Evolutionary conservation across 2,113 vertebrate species (phyloP), one percentile per base, ranked within the genome.

Genomic region (Trochalopteron elliotii): DNA sequence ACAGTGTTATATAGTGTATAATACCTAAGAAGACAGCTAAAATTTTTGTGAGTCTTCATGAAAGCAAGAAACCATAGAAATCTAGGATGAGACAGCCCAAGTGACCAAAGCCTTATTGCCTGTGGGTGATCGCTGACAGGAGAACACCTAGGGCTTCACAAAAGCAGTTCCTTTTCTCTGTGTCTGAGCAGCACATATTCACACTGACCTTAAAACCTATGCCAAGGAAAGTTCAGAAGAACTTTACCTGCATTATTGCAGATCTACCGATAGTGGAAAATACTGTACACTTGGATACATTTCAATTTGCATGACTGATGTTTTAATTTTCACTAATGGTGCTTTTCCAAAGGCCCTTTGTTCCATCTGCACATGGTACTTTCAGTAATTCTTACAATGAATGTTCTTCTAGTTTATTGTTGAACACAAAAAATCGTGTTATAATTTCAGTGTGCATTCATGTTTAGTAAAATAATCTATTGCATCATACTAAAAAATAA

Each of bases 121-220:
- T 57, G 53, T 0, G 0, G 57, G 60, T 30, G n/a, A 31, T 16
- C 0, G 0, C 44, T 65, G 83, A 12, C 3, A 35, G 63, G 42
- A 40, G 55, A 44, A 35, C 65, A 50, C 24, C 18, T 39, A 37
- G 39, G 30, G 47, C 7, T 74, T 86, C 59, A 81, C 21, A 55
- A 77, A 74, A 72, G 39, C 52, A 18, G 8, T 11, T 67, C 67
- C 49, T 80, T 84, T 90, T 3, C 65, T 92, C 5, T 44, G 0
- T 35, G 22, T 72, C 44, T 71, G 25, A 55, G 56, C 57, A 50
- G 21, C 11, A 2, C 64, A 22, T 53, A 33, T 44, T 52, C 85
- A 28, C 33, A 23, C 50, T 93, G 64, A 35, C 63, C 49, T 56
- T 69, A 33, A 40, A 71, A 79, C 45, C 39, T 67, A 8, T 57